Conservation (phyloP, 2,888 invertebrate species). For the Nomada ruficornis region DNA sequence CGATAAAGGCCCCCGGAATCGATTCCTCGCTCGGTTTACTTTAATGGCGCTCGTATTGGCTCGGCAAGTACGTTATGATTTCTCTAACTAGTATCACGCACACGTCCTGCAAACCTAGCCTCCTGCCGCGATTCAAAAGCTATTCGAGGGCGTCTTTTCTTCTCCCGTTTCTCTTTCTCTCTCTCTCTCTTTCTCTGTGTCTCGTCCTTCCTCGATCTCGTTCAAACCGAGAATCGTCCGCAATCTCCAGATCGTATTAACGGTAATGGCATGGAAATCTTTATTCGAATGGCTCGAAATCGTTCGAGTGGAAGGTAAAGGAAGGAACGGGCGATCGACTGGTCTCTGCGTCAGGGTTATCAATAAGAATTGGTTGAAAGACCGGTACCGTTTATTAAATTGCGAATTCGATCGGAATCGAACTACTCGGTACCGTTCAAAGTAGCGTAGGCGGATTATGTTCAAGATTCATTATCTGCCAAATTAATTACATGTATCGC, state of each 20-base stretch:
- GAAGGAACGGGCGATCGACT: not conserved
- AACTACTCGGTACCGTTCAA: no score
- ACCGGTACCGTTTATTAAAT: slow-evolving; percentile 60
- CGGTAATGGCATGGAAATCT: slow-evolving; percentile 78
- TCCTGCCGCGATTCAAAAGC: slow-evolving; percentile 46
- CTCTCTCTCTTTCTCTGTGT: slow-evolving; percentile 7
- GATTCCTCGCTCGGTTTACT: slow-evolving; percentile 73
- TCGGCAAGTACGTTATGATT: slow-evolving; percentile 76
- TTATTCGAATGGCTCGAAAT: slow-evolving; percentile 58
- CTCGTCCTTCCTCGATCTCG: not conserved
- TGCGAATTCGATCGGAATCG: slow-evolving; percentile 22
- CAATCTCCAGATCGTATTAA: slow-evolving; percentile 79
- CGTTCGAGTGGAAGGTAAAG: slow-evolving; percentile 35
- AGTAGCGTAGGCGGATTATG: no score
- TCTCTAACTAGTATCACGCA: slow-evolving; percentile 77
- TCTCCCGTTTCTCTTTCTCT: slow-evolving; percentile 21
- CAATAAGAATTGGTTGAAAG: slow-evolving; percentile 46
- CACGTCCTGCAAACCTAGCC: slow-evolving; percentile 63
- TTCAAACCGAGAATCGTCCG: slow-evolving; percentile 54
- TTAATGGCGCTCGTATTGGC: slow-evolving; percentile 73
- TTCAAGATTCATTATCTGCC: no score
- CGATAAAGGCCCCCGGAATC: slow-evolving; percentile 69
- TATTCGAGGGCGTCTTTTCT: slow-evolving; percentile 42
- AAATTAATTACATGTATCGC: no score
- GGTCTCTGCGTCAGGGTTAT: slow-evolving; percentile 55